Base-by-base conservation (phyloP, 2,888 invertebrate species). In the Leptothorax acervorum region DNA sequence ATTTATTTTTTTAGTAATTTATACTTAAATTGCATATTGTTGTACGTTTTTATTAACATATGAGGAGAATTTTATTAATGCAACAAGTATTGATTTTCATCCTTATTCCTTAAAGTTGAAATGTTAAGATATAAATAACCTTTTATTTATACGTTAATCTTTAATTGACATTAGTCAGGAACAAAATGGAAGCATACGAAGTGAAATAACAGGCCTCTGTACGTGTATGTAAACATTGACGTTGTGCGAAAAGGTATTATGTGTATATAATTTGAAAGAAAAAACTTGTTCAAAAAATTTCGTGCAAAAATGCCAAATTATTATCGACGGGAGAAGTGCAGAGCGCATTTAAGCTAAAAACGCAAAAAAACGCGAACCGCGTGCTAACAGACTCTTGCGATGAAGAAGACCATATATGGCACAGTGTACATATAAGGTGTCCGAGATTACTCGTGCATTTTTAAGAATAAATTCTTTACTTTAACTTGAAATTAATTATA, bases 341-440 rank as follows among this genome's bases (percentile, higher is more conserved):
- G n/a, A 68, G 42, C 42, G 45, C 78, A 68, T 78, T 78, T 57
- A 78, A 55, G 78, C 53, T 78, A 57, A 78, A 78, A 76, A 63
- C 15, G 4, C 28, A 42, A 53, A 66, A 68, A 68, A 57, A 42
- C 28, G 1, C 18, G 31, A 15, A 68, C 8, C 6, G 31, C 9
- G 12, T 23, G n/a, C 53, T 9, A 76, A 55, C 12, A 45, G 68
- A 28, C 31, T 55, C 11, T 45, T 55, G 31, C 15, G 15, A 66
- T 45, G 12, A 66, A 78, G 11, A 42, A 45, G 1, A 23, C 15
- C n/a, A 9, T 42, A 12, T n/a, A 42, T 31, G 15, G 28, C 66
- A n/a, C 15, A 48, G 5, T 68, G 3, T 31, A 31, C 12, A 55
- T 66, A 55, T 55, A 42, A 45, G 5, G 31, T 68, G 8, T 57